These are phyloP conservation scores for Idaea biselata DNA, from an alignment of 2,888 invertebrate genomes.

Conservation along the genomic window DNA sequence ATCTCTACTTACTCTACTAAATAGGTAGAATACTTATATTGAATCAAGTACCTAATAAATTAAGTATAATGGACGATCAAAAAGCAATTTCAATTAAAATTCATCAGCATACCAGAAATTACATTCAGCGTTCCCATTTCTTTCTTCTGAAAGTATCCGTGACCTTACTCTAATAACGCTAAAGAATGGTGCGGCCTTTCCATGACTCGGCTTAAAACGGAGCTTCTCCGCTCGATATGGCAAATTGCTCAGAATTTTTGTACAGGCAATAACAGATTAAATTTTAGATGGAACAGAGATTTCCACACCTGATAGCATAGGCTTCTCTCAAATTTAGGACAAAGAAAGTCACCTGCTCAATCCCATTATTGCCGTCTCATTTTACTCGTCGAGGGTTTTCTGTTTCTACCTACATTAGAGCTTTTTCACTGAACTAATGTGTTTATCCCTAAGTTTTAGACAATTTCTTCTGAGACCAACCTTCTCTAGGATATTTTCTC, in stretches of 20 bases:
- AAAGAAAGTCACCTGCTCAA: not conserved
- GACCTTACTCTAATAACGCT: slow-evolving; percentile 25
- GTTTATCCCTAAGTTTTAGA: not conserved
- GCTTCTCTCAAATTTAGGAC: not conserved
- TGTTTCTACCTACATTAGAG: not conserved
- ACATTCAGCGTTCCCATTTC: slow-evolving; percentile 13
- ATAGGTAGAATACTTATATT: not conserved
- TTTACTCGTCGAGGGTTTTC: not conserved
- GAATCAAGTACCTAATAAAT: not conserved
- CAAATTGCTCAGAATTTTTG: slow-evolving; percentile 18
- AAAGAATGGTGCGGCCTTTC: slow-evolving; percentile 38
- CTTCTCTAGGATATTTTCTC: not conserved
- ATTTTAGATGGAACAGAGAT: not conserved
- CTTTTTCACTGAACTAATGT: not conserved
- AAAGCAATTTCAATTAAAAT: not conserved
- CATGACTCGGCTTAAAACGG: slow-evolving; percentile 43
- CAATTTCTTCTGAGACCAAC: not conserved
- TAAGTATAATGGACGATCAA: not conserved
- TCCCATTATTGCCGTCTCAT: not conserved
- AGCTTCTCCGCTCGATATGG: slow-evolving; percentile 17
- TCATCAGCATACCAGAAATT: slow-evolving; percentile 6
- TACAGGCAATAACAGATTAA: slow-evolving; percentile 9
- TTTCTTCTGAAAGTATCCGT: slow-evolving; percentile 18
- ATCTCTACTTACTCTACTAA: too few species aligned
- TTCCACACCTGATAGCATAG: not conserved